Evolutionary conservation across 2,888 invertebrate species (phyloP), one percentile per base, ranked within the genome.

Genomic region (Poecilobothrus nobilitatus): DNA sequence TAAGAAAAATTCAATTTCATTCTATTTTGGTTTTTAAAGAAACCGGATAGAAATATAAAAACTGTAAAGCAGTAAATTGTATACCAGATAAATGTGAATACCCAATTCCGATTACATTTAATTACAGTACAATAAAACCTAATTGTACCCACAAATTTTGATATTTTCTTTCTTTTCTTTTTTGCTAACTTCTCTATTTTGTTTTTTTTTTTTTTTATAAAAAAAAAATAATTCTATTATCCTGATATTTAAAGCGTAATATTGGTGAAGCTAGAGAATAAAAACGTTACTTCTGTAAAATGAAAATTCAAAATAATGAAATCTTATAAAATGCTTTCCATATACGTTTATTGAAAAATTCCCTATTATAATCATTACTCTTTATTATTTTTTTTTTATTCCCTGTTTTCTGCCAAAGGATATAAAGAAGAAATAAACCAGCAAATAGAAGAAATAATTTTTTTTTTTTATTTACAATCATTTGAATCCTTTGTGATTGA

Each of bases 401-500:
- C 18, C n/a, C 15, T 53, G 53, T 41, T 41, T 53, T 53, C 2
- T 53, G 53, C 7, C 7, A 53, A 27, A 27, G 27, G 27, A 27
- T 5, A 5, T 27, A 27, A 27, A 27, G 27, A 27, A 27, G 27
- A 5, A 27, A 27, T 2, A 37, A 37, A 37, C 12, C 37, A 37
- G 12, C 9, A 37, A 8, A 37, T 5, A 37, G 12, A 5, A 18
- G 53, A 18, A 18, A 53, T 15, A 18, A 2, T 18, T 15, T 15
- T 15, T 53, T 53, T 53, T 53, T 41, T 41, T 41, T 41, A 12
- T 53, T 53, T 53, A 2, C 53, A 9, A 53, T 53, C 53, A 53
- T 53, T 53, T 53, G 53, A 53, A 53, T 53, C 53, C 53, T 53
- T 53, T 53, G 53, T 53, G 53, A 53, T 53, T 53, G 53, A 53